A percentile compares a stretch with the other conserved stretches of the same genome.
Conservation (phyloP, 64 coral and sea anemone species). For the Montipora capricornis region DNA sequence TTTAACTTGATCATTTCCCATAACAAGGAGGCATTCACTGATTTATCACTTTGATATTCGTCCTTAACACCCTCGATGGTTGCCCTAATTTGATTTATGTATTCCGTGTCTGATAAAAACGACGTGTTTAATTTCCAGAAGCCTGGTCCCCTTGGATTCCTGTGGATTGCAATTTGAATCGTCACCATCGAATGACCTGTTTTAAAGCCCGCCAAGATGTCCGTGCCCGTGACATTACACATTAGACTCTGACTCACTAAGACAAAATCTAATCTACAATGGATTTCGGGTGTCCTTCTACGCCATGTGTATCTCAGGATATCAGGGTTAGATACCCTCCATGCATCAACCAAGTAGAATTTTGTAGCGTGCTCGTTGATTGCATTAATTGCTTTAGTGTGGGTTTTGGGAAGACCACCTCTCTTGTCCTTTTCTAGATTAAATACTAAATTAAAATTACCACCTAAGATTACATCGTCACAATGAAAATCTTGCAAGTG, state of each 20-base stretch:
- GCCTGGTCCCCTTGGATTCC: not conserved
- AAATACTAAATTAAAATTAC: not conserved
- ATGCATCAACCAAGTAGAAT: too few relatives aligned
- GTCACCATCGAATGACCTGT: not conserved
- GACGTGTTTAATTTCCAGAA: not conserved
- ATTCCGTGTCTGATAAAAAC: slow-evolving; percentile 9
- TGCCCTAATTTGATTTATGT: not conserved
- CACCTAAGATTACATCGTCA: not conserved
- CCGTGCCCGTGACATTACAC: not conserved
- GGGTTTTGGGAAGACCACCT: too few relatives aligned
- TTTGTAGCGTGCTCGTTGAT: too few relatives aligned
- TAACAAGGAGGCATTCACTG: too few relatives aligned
- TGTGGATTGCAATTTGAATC: not conserved
- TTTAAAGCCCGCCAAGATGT: slow-evolving; percentile 9
- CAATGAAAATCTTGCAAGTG: not conserved
- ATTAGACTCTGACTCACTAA: not conserved
- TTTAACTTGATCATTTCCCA: too few relatives aligned
- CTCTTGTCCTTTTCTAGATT: not conserved
- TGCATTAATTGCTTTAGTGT: too few relatives aligned
- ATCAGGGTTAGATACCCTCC: too few relatives aligned
- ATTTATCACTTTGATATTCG: too few relatives aligned
- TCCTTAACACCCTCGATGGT: too few relatives aligned
- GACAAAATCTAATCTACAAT: too few relatives aligned
- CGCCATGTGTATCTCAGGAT: too few relatives aligned
- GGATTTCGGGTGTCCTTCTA: not conserved